Conservation (phyloP, 2,888 invertebrate genomes). For the Podabrus alpinus region DNA sequence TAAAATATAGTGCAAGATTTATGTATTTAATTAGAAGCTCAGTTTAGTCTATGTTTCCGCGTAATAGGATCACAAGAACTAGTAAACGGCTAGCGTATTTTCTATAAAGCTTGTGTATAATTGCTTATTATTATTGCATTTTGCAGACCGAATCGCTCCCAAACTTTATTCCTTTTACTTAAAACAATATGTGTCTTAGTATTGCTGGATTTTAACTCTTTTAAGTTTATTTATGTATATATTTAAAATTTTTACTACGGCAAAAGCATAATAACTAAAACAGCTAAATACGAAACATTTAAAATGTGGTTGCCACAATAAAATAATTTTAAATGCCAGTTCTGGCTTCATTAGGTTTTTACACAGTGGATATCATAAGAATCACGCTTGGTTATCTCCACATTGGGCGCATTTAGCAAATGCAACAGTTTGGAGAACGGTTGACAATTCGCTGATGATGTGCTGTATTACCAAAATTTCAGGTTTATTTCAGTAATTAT, state of each 20-base stretch:
- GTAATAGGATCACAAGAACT: constrained; percentile 36
- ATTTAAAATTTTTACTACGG: neutral
- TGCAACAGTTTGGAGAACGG: too few species aligned
- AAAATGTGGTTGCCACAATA: too few species aligned
- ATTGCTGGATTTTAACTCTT: neutral
- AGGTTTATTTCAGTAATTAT: too few species aligned
- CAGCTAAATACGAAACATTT: too few species aligned
- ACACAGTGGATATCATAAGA: too few species aligned
- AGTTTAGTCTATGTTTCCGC: constrained; percentile 38
- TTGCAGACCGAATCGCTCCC: neutral
- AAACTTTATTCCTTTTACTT: neutral
- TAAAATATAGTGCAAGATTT: constrained; percentile 29
- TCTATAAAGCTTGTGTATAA: constrained; percentile 16
- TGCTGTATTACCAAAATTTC: too few species aligned
- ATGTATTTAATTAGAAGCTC: constrained; percentile 39
- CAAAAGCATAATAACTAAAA: too few species aligned
- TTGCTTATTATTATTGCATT: neutral
- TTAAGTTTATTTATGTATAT: neutral
- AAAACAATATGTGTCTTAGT: neutral
- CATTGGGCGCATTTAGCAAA: too few species aligned
- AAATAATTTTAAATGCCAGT: too few species aligned
- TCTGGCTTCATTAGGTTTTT: too few species aligned
- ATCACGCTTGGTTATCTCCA: too few species aligned
- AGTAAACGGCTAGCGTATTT: constrained; percentile 40
- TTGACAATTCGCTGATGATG: too few species aligned